A percentile compares a stretch with the other conserved stretches of the same genome.
Evolutionary conservation across 2,113 vertebrate species (phyloP).

Genomic region (Macheiramphus alcinus): DNA sequence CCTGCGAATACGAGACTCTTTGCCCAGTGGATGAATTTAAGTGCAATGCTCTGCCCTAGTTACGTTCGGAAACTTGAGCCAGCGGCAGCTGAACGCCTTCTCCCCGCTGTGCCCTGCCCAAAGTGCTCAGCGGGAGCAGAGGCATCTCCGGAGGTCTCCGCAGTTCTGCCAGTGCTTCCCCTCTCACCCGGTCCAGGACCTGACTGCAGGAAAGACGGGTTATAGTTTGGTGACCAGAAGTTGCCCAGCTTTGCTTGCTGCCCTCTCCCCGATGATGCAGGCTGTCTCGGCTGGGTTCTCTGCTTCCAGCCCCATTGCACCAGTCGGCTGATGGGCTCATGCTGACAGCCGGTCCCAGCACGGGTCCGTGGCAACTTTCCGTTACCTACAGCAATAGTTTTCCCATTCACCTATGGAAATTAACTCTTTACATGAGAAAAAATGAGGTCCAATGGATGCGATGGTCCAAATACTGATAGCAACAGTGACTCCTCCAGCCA

Average conservation of each 20-base stretch:
- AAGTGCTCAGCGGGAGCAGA: not conserved
- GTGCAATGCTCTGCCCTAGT: not conserved
- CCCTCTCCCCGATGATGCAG: not conserved
- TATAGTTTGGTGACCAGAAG: not conserved
- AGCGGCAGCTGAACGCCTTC: too few relatives aligned
- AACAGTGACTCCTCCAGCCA: not conserved
- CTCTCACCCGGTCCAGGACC: too few relatives aligned
- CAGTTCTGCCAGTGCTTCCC: not conserved
- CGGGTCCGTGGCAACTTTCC: not conserved
- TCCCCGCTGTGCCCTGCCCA: not conserved
- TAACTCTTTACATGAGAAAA: not conserved
- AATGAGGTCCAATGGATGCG: not conserved
- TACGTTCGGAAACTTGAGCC: not conserved
- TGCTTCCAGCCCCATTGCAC: not conserved
- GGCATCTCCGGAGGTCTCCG: not conserved
- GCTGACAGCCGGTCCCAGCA: not conserved
- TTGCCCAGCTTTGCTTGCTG: not conserved
- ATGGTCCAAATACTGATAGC: not conserved
- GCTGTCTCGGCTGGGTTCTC: not conserved
- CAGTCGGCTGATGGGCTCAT: accelerated
- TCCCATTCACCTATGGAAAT: not conserved
- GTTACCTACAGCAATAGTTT: not conserved
- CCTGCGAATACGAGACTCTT: not conserved
- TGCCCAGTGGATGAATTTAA: not conserved
- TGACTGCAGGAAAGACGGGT: not conserved